Conservation (phyloP, 2,888 invertebrate genomes). For the Tinea trinotella region DNA sequence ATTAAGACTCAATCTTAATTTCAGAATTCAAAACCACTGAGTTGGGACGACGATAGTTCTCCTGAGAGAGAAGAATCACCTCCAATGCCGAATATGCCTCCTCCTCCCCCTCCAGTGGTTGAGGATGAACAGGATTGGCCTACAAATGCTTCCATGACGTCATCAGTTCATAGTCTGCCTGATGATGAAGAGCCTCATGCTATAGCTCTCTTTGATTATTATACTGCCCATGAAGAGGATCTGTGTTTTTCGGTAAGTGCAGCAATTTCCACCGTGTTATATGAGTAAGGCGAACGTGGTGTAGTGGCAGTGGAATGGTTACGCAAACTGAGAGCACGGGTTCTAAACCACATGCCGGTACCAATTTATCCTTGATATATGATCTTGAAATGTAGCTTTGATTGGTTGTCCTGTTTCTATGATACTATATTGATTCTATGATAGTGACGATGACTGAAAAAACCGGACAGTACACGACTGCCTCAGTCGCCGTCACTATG, state of each 20-base stretch:
- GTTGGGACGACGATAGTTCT: conserved; percentile 48
- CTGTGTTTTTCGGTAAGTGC: conserved; percentile 83
- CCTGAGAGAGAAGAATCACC: conserved; percentile 72
- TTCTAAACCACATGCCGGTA: too few relatives aligned
- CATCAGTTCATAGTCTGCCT: background rate
- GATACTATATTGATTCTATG: background rate
- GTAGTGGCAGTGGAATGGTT: too few relatives aligned
- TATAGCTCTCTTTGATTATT: conserved; percentile 84
- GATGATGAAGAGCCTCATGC: conserved; percentile 76
- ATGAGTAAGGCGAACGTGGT: too few relatives aligned
- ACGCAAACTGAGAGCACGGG: too few relatives aligned
- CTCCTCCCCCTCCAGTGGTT: conserved; percentile 79
- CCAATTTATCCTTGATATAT: too few relatives aligned
- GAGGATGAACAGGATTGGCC: conserved; percentile 47
- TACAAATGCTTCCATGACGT: background rate
- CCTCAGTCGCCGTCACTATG: too few relatives aligned
- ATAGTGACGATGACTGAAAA: too few relatives aligned
- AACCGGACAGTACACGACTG: too few relatives aligned
- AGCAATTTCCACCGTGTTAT: too few relatives aligned
- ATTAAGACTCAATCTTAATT: background rate
- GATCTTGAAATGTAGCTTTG: too few relatives aligned
- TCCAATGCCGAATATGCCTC: conserved; percentile 85
- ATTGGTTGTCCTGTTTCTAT: too few relatives aligned
- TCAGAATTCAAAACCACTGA: conserved; percentile 46
- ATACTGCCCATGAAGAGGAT: conserved; percentile 82